Evolutionary conservation across 2,888 invertebrate species (phyloP), one percentile per base, ranked within the genome.

Genomic region (Habrosyne pyritoides): DNA sequence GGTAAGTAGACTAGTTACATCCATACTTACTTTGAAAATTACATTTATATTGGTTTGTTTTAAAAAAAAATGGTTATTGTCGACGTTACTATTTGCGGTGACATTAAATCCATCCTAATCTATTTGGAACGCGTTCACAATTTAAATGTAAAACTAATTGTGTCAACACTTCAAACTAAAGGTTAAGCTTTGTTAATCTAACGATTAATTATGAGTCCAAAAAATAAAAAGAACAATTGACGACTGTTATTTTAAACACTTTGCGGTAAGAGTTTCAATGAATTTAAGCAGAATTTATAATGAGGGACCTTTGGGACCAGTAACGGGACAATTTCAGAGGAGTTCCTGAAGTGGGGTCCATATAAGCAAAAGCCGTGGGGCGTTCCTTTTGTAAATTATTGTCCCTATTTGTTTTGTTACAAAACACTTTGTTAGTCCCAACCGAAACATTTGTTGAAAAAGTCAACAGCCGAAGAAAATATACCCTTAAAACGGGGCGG

Each of bases 251-350:
- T 24, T 47, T 47, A 36, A 36, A 36, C 36, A 18, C 42, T 14
- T 12, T 18, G 18, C 8, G 8, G 42, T 42, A 18, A 42, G 42
- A 7, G 42, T 58, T 59, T 64, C 54, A 63, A 49, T 53, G 52
- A 47, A 61, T 61, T 57, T 28, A 63, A 61, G 59, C 60, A 53
- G 63, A 71, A 66, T 62, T 42, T 60, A 10, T 51, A 33, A 59
- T 60, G 18, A 42, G 42, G 42, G 18, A 8, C 42, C 8, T 18
- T 2, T 18, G 42, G 42, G 42, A 42, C 18, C 42, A 8, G 18
- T 18, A 42, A 42, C 42, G 42, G 18, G 42, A 42, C 18, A 42
- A 42, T 42, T 42, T 18, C 42, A 18, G 42, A 36, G 10, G 14
- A 42, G 42, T 42, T 42, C 14, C 42, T 42, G 42, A 42, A 42